Conservation (phyloP, 2,113 vertebrate genomes). For the Crotalus viridis region DNA sequence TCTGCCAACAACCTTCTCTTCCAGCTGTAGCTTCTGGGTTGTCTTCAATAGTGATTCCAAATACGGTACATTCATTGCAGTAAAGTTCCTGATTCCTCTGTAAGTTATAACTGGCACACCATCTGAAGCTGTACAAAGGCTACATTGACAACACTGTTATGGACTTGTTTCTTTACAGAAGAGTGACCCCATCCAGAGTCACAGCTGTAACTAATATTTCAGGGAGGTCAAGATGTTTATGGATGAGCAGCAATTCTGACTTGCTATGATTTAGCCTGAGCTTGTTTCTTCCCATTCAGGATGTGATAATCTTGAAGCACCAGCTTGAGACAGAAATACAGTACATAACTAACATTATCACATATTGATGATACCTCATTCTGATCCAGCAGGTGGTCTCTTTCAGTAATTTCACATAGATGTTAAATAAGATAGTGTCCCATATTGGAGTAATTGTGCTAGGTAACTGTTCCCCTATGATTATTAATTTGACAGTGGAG, state of each 20-base stretch:
- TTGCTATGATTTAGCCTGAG: no score
- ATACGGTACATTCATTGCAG: neutral
- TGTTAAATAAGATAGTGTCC: no score
- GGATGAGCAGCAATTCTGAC: no score
- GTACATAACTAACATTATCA: no score
- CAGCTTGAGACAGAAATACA: no score
- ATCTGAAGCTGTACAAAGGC: neutral
- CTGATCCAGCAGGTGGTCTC: no score
- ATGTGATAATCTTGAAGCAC: no score
- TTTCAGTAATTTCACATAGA: no score
- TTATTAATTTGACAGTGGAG: neutral
- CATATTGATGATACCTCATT: no score
- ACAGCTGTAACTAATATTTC: no score
- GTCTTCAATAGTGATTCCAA: neutral
- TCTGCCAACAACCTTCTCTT: neutral
- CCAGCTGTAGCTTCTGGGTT: neutral
- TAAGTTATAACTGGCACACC: neutral
- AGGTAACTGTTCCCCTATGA: neutral
- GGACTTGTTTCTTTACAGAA: neutral
- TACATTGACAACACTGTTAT: neutral
- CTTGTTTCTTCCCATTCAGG: no score
- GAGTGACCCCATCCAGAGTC: neutral
- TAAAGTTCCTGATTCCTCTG: neutral
- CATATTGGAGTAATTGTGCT: neutral
- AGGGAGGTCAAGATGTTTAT: no score